Base-by-base conservation (phyloP, 2,797 vertebrate genomes). In the Leptodactylus fallax region DNA sequence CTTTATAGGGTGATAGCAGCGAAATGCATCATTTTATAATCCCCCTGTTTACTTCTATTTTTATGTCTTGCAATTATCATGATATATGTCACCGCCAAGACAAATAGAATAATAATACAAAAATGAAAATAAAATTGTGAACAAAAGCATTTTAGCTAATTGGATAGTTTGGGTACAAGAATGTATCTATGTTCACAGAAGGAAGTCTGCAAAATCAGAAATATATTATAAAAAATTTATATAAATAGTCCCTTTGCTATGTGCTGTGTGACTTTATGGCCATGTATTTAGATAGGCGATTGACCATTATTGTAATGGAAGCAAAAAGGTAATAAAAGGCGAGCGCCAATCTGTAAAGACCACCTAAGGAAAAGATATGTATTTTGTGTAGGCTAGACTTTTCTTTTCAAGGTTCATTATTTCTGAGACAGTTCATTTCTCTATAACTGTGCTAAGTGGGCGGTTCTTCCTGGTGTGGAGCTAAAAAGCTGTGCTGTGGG, bases 31-130 rank as follows among this genome's bases (percentile, higher is more conserved):
- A 74, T 63, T 19, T 60, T 74, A 58, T 56, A 74, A 76, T 72
- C 6, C 21, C 61, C 23, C 11, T 27, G 47, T 77, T 85, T 85
- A 49, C 45, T 51, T n/a, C 79, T 51, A 27, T 71, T 60, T 85
- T 63, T 77, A 85, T 51, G 36, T 47, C 13, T 71, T 69, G 25
- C 25, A 58, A 58, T 86, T 80, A 86, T 69, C 56, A 23, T 71
- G 65, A 72, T 56, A 81, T 12, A 17, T 80, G 63, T 85, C 83
- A 76, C 51, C 56, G 19, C 56, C 17, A 7, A 56, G 53, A 77
- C 11, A 63, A 85, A 77, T 74, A 61, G 45, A 21, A 61, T 47
- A 61, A 61, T 61, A 61, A 47, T 14, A 45, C 56, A 63, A 53
- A 61, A 71, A 36, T 19, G 16, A 69, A 82, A 82, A 71, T 83